phyloP scores from a whole-genome alignment of 2,888 invertebrate genomes.

The Drosophila niveifrons region DNA sequence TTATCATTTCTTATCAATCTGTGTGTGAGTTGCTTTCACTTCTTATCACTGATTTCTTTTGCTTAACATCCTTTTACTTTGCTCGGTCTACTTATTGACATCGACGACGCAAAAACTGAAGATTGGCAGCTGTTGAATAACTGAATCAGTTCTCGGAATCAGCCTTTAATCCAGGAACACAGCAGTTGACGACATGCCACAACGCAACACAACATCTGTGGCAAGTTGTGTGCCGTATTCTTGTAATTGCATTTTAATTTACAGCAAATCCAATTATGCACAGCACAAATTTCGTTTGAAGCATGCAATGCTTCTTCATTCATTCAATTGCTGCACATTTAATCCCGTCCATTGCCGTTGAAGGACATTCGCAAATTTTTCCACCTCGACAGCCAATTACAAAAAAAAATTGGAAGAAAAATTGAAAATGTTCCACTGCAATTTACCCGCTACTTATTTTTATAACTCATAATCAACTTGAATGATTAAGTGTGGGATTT shows the following conservation, averaged over 20 bases:
- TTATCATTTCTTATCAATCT: too few species aligned
- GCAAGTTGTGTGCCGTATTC: constrained; percentile 31
- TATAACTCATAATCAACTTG: too few species aligned
- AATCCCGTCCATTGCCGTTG: background rate
- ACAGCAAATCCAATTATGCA: constrained; percentile 65
- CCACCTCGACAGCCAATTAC: constrained; percentile 6
- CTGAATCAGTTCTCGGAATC: constrained; percentile 1
- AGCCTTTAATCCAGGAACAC: background rate
- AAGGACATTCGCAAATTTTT: background rate
- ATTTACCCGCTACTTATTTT: too few species aligned
- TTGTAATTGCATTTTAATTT: constrained; percentile 73
- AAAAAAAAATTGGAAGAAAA: background rate
- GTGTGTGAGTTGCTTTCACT: too few species aligned
- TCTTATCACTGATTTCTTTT: too few species aligned
- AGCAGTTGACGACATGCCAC: constrained; percentile 5
- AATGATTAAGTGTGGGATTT: too few species aligned
- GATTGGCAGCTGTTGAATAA: background rate
- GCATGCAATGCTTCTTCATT: constrained; percentile 47
- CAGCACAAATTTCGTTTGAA: constrained; percentile 52
- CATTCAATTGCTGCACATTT: constrained; percentile 40
- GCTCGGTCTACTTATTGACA: background rate
- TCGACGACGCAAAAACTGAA: background rate
- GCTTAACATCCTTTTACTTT: background rate
- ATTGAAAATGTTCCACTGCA: too few species aligned
- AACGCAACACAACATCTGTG: constrained; percentile 3